Base-by-base conservation (phyloP, 35 echinoderm and acorn worm genomes). In the Lytechinus pictus region DNA sequence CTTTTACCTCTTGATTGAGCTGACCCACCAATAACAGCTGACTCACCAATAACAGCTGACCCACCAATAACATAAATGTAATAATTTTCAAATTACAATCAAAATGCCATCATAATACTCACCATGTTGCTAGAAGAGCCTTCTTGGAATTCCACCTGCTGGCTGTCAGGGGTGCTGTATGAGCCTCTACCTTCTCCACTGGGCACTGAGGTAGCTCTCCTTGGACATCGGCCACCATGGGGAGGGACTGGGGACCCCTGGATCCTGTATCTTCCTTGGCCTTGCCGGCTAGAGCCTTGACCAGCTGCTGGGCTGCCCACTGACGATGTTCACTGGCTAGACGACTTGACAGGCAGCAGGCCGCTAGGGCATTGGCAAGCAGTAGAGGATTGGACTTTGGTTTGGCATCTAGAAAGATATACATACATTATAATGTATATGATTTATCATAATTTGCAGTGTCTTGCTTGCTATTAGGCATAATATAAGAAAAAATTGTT, bases 261-360 rank as follows among this genome's bases (percentile, higher is more conserved):
- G 56, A 51, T 6, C 95, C 88, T 1, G 24, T 58, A 10, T 93
- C 86, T 7, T 87, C 60, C 54, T 91, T 72, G 19, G 55, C 92
- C 56, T 99, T 97, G 44, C 96, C 96, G 54, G 98, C 97, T 27
- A 99, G 87, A 11, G 95, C 96, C 86, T 96, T 97, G 21, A 99
- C 98, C 54, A 99, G 94, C 91, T 99, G 98, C 92, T 99, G 97
- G 7, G 98, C 97, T 89, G 98, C 98, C 98, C 98, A 99, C 94
- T 99, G 95, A 54, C 97, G 95, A 89, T 99, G 97, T 7, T 95
- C 94, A 24, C 95, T 96, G 9, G 98, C 96, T 2, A 98, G 95
- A 9, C 97, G 96, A 87, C 96, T 97, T 52, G 98, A 99, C 94
- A 99, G 95, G 92, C 98, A 99, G 87, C 98, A 99, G 6, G 98